Evolutionary conservation across 2,797 vertebrate genomes (phyloP).

Genomic region (Microctenopoma steveboyesi): DNA sequence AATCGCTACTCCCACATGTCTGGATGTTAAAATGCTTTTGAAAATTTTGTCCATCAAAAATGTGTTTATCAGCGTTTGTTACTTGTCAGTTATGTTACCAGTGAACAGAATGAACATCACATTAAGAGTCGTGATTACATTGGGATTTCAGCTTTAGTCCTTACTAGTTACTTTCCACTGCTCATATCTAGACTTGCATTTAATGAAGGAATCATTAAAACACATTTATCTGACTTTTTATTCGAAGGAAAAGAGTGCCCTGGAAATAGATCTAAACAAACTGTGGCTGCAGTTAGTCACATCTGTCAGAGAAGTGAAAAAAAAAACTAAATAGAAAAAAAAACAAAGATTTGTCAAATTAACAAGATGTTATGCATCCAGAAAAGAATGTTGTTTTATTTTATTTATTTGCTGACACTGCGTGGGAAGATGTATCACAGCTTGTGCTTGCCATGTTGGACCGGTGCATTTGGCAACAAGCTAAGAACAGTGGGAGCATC

Average conservation of each 20-base stretch:
- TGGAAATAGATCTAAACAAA: constrained; percentile 30
- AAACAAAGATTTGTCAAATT: constrained; percentile 21
- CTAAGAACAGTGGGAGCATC: constrained; percentile 49
- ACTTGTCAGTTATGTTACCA: too few species aligned
- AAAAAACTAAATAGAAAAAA: neutral
- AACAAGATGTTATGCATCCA: constrained; percentile 5
- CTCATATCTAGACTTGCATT: neutral
- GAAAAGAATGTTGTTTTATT: constrained; percentile 26
- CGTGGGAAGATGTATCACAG: constrained; percentile 60
- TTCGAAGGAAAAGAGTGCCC: neutral
- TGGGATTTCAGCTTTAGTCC: too few species aligned
- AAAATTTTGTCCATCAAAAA: too few species aligned
- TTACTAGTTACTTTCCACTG: neutral
- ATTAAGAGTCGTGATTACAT: too few species aligned
- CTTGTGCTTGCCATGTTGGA: constrained; percentile 45
- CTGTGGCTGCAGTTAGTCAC: neutral
- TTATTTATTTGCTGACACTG: constrained; percentile 34
- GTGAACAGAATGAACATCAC: too few species aligned
- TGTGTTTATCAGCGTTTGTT: too few species aligned
- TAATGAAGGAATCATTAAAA: neutral
- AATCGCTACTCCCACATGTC: too few species aligned
- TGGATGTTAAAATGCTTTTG: too few species aligned
- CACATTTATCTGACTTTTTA: neutral
- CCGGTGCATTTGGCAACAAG: constrained; percentile 44
- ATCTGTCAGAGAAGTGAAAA: neutral